Evolutionary conservation across 2,888 invertebrate genomes (phyloP), one percentile per base, ranked within the genome.

Genomic region (Dryococelus australis): DNA sequence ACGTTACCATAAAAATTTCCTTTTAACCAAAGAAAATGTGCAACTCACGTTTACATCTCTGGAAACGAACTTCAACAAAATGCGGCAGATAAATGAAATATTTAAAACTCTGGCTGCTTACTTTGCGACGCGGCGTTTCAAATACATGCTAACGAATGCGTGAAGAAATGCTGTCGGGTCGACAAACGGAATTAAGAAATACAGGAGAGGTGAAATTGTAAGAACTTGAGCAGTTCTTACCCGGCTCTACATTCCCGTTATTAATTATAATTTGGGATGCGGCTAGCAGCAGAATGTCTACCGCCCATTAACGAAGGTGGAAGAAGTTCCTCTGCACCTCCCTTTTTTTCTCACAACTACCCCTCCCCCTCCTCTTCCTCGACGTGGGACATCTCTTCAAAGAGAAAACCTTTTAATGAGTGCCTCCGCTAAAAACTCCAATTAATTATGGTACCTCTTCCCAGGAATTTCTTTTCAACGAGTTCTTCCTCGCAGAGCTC

Each of bases 391-490:
- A 65, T 16, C 65, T n/a, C n/a, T n/a, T 65, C 65, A 65, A 16
- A 65, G 65, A n/a, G 65, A 65, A 65, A 65, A 65, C 65, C 65
- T 65, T 65, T 65, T 65, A 65, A 65, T 65, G 65, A 65, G 65
- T 65, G 65, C 65, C 65, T 65, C 65, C n/a, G 65, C 65, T 65
- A 65, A 65, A 65, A 65, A 65, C 65, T 65, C 65, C 65, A 65
- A 65, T 65, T 65, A 65, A 65, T 65, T 65, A 65, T 65, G 65
- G 65, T 65, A 65, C 65, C 65, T 65, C 65, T 65, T 65, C 65
- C n/a, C 65, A 2, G 47, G 65, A 8, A 65, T 65, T 65, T 65
- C 65, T 65, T 65, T 65, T 65, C 65, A 24, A 65, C 65, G 65
- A 65, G 65, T 65, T 65, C 65, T 65, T 24, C 65, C n/a, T 24